Percentiles rank a stretch among this genome's conserved stretches.
These are phyloP conservation scores for Dexiosoma caninum DNA, from an alignment of 2,888 invertebrate species.

Conservation along the genomic window DNA sequence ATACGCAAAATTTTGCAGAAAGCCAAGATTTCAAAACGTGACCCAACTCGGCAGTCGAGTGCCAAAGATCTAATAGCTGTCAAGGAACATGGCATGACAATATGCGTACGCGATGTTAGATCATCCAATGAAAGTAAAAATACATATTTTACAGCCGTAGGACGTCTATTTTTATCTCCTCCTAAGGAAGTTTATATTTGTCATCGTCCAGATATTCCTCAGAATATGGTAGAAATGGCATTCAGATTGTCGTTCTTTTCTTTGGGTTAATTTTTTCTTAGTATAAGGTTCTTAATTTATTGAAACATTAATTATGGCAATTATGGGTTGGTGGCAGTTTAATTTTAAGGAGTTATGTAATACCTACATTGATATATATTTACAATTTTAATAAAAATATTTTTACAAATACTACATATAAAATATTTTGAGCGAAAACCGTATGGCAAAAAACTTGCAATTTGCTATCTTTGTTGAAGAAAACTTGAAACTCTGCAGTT, in stretches of 20 bases:
- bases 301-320: not conserved
- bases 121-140: constrained; percentile 74
- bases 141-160: constrained; percentile 76
- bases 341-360: too few relatives aligned
- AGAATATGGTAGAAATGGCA: constrained; percentile 92
- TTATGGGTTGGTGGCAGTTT: not conserved
- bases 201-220: constrained; percentile 90
- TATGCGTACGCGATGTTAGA: constrained; percentile 78
- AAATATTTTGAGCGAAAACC: too few relatives aligned
- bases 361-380: too few relatives aligned
- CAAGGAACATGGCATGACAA: constrained; percentile 90
- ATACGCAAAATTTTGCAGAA: constrained; percentile 85
- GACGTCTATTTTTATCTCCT: constrained; percentile 87
- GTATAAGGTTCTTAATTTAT: not conserved
- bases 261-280: constrained; percentile 67
- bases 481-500: too few relatives aligned
- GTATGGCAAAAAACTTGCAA: too few relatives aligned
- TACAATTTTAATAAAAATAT: too few relatives aligned
- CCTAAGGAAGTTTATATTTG: constrained; percentile 91
- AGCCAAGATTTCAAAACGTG: constrained; percentile 78
- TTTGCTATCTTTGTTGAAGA: too few relatives aligned
- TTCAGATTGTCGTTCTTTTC: constrained; percentile 83
- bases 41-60: not conserved
- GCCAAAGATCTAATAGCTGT: constrained; percentile 81
- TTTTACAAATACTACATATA: too few relatives aligned